Evolutionary conservation across 2,113 vertebrate species (phyloP).

Genomic region (Thermophis baileyi): DNA sequence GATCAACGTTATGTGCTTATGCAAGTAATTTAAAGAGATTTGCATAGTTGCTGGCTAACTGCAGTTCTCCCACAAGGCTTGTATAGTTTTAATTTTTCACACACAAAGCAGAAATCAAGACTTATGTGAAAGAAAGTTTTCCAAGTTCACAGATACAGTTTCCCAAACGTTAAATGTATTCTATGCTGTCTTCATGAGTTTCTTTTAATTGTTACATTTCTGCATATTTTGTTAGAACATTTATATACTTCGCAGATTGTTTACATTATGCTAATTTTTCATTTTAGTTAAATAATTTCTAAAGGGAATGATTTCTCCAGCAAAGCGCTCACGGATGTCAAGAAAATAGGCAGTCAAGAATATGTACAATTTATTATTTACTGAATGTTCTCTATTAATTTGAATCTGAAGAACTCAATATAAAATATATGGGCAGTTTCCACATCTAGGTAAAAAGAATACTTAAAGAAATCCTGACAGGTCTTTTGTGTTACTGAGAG

Average conservation of each 20-base stretch:
- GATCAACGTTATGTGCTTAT: background rate
- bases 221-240: background rate
- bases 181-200: background rate
- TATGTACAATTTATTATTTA: background rate
- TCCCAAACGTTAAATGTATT: background rate
- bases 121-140: background rate
- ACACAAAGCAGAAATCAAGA: background rate
- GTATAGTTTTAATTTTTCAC: background rate
- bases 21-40: background rate
- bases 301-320: background rate
- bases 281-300: background rate
- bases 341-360: background rate
- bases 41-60: background rate
- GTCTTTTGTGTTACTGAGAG: background rate
- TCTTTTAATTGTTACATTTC: background rate
- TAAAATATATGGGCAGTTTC: background rate
- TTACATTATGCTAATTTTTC: background rate
- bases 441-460: background rate
- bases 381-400: background rate
- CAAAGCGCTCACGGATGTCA: background rate
- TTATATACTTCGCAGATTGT: background rate
- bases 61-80: background rate
- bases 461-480: background rate
- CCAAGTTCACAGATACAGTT: background rate
- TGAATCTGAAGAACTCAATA: background rate